phyloP scores from a whole-genome alignment of 2,113 vertebrate species.

The Rutilus rutilus region DNA sequence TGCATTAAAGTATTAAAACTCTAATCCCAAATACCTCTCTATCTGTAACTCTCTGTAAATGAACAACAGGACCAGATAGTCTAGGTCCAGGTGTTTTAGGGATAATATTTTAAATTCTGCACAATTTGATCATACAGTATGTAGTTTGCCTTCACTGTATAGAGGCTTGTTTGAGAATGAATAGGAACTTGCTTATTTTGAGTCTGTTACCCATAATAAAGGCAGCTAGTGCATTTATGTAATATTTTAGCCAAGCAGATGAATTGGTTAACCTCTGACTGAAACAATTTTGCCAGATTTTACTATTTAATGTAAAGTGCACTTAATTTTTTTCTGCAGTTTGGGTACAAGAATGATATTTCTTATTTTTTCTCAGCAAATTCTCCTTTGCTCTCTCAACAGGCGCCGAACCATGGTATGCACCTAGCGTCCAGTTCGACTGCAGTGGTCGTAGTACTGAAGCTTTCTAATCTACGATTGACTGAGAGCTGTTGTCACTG shows the following conservation, averaged over 20 bases:
- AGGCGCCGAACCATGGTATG: conserved; percentile 60
- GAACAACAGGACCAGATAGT: not conserved
- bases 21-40: not conserved
- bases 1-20: not conserved
- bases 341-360: not conserved
- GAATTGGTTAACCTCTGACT: not conserved
- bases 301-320: not conserved
- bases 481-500: not conserved
- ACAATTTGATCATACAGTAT: not conserved
- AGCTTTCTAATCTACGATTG: conserved; percentile 36
- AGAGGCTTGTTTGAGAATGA: not conserved
- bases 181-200: not conserved
- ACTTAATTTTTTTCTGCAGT: not conserved
- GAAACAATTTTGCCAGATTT: not conserved
- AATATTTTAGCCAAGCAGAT: not conserved
- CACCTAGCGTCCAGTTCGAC: conserved; percentile 49
- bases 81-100: no score
- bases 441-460: conserved; percentile 34
- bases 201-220: not conserved
- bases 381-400: conserved; percentile 45
- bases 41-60: not conserved
- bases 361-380: not conserved
- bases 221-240: not conserved
- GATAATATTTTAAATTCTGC: not conserved
- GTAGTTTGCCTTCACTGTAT: not conserved